Evolutionary conservation across 2,113 vertebrate species (phyloP), one percentile per base, ranked within the genome.

Genomic region (Neolamprologus cancellatus): DNA sequence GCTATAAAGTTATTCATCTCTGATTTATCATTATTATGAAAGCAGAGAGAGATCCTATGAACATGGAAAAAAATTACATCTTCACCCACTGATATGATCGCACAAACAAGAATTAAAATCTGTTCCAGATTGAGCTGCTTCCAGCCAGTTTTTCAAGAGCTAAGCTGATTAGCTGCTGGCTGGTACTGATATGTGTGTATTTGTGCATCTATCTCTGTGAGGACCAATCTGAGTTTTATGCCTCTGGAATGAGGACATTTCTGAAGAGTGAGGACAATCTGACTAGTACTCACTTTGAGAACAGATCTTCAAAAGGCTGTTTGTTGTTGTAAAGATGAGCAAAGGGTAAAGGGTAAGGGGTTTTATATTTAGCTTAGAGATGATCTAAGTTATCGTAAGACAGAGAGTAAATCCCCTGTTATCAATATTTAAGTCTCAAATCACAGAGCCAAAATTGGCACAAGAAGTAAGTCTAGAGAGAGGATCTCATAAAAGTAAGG

Each of bases 121-220:
- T 34, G 46, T 44, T 53, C 54, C 84, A 93, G 89, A 92, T 84
- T 90, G 89, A 91, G 83, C 86, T 84, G 36, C 76, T 79, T 36
- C 79, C 79, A 86, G 89, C 17, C 81, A 46, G 64, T 85, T 89
- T 83, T 89, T 50, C 12, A 86, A 82, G 69, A 53, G 86, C 88
- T 95, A 95, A 95, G 92, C 91, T 91, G 92, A 94, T 95, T 94
- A 94, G 84, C 78, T 55, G 32, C 87, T 32, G 74, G 83, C 82
- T 89, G 84, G 79, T 83, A 59, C 87, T 78, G 46, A 18, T 79
- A 28, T 64, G 46, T 36, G 87, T 79, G 59, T 30, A n/a, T 48
- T 53, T 28, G 36, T 46, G 30, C 12, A 8, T 83, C n/a, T 5
- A 44, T 46, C 71, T 79, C 23, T 32, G 81, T 50, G 53, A 32